A percentile compares a stretch with the other conserved stretches of the same genome.
phyloP scores from a whole-genome alignment of 2,113 vertebrate genomes.

The Lepidothrix coronata region DNA sequence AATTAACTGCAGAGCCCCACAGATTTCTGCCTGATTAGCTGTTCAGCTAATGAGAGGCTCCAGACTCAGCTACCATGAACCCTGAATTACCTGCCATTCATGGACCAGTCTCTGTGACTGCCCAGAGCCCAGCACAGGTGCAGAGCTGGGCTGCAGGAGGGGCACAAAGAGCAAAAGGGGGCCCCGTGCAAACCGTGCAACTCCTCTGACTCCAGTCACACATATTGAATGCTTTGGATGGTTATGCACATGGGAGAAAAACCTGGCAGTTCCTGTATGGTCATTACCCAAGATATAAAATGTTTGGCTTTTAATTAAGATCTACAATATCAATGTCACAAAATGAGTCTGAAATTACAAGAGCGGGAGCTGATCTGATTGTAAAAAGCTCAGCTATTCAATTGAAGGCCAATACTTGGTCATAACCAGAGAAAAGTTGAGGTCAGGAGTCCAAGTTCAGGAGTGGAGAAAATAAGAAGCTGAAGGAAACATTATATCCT shows the following conservation, averaged over 20 bases:
- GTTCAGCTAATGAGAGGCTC: conserved; percentile 14
- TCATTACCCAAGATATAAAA: conserved; percentile 68
- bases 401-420: conserved; percentile 38
- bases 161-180: conserved; percentile 17
- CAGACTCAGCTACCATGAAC: neutral
- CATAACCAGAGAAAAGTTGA: conserved; percentile 49
- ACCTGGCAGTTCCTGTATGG: conserved; percentile 49
- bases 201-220: neutral
- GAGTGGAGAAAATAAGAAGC: conserved; percentile 57
- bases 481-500: conserved; percentile 54
- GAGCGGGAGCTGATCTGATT: conserved; percentile 55
- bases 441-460: conserved; percentile 64
- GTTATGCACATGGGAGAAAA: conserved; percentile 20
- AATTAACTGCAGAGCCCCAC: conserved; percentile 27
- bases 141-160: neutral
- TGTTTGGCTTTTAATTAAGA: conserved; percentile 64
- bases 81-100: conserved; percentile 22
- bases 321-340: conserved; percentile 60
- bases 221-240: conserved; percentile 49
- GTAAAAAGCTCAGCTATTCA: conserved; percentile 58
- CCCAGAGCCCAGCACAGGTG: conserved; percentile 25
- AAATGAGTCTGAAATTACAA: conserved; percentile 66
- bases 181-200: neutral
- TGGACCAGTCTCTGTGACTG: neutral
- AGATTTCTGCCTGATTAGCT: conserved; percentile 37